Percentiles rank a stretch among this genome's conserved stretches.
phyloP scores from a whole-genome alignment of 2,113 vertebrate species.

The Corythoichthys haematopterus region DNA sequence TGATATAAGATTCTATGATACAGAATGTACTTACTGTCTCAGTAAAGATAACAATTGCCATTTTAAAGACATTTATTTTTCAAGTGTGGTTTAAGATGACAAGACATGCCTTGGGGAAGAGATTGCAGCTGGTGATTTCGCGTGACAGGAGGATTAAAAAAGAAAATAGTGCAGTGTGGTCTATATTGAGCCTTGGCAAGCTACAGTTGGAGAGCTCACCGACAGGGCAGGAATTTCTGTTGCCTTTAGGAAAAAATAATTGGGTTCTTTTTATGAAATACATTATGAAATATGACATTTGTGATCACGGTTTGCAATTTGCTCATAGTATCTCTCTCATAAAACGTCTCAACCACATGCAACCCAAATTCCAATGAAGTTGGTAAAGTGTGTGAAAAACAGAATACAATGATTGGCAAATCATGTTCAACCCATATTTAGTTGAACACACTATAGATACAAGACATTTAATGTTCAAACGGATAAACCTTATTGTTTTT shows the following conservation, averaged over 20 bases:
- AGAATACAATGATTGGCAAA: no score
- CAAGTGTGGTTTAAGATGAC: slow-evolving; percentile 1
- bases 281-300: no score
- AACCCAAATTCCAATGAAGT: no score
- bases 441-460: no score
- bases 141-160: slow-evolving; percentile 11
- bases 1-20: neutral
- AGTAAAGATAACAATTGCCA: neutral
- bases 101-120: neutral
- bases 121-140: neutral
- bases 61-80: neutral
- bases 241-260: neutral
- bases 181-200: neutral
- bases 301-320: no score
- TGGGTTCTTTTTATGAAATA: neutral
- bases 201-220: no score
- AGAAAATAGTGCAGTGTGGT: neutral
- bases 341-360: no score
- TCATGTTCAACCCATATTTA: no score
- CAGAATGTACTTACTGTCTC: neutral
- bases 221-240: neutral
- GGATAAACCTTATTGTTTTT: no score
- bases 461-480: no score
- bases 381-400: no score
- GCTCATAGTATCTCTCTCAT: no score